phyloP scores from a whole-genome alignment of 2,113 vertebrate species.

The Gobio gobio region DNA sequence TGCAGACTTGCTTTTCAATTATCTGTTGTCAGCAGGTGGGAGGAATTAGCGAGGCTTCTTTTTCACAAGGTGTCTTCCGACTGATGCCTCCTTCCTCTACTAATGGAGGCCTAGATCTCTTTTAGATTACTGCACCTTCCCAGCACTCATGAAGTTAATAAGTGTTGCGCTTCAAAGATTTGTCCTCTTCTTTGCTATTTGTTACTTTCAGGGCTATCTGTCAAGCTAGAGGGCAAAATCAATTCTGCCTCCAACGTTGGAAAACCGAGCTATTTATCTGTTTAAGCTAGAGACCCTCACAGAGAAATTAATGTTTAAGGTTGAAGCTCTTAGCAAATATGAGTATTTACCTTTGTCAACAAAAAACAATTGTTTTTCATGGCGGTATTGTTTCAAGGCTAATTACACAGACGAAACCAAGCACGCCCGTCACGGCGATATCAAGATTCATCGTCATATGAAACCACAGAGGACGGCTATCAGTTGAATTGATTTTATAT shows the following conservation, averaged over 20 bases:
- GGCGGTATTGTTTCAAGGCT: not conserved
- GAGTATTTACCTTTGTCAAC: constrained; percentile 39
- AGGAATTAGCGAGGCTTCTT: constrained; percentile 13
- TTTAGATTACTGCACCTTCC: constrained; percentile 47
- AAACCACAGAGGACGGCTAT: constrained; percentile 3
- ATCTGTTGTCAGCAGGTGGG: constrained; percentile 46
- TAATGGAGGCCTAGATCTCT: constrained; percentile 53
- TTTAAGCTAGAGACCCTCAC: constrained; percentile 41
- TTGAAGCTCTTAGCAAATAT: constrained; percentile 25
- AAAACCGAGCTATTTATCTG: constrained; percentile 52
- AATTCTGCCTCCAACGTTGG: constrained; percentile 50
- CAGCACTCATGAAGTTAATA: constrained; percentile 54
- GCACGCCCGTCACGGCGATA: not conserved
- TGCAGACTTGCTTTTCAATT: constrained; percentile 48
- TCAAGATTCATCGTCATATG: constrained; percentile 36
- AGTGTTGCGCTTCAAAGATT: constrained; percentile 47
- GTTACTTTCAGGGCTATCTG: constrained; percentile 51
- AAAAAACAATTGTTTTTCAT: constrained; percentile 18
- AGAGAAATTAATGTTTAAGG: constrained; percentile 36
- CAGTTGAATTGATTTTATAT: constrained; percentile 48
- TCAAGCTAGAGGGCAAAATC: constrained; percentile 56
- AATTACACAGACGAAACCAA: constrained; percentile 32
- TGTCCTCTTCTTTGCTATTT: constrained; percentile 48
- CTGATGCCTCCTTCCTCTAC: constrained; percentile 29
- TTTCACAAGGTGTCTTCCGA: constrained; percentile 28